These are phyloP conservation scores for Ichneumon xanthorius DNA, from an alignment of 2,888 invertebrate genomes.

Conservation along the genomic window DNA sequence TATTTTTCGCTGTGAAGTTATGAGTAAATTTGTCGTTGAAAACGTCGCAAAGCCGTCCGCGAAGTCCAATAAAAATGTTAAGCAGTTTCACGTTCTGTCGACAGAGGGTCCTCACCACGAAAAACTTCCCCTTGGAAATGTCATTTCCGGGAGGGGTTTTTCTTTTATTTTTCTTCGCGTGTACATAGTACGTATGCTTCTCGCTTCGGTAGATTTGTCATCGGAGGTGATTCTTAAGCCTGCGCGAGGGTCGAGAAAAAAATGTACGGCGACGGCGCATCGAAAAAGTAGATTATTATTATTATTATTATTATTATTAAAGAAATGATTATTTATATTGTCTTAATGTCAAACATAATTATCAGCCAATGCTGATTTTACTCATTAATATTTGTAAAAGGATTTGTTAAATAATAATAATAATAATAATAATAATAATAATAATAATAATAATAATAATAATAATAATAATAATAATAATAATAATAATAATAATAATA, in stretches of 20 bases:
- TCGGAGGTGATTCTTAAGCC: not conserved
- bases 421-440: no score
- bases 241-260: not conserved
- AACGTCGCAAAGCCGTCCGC: conserved; percentile 25
- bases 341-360: no score
- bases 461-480: no score
- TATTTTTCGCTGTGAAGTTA: conserved; percentile 14
- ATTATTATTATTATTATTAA: no score
- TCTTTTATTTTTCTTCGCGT: conserved; percentile 1
- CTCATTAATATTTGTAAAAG: no score
- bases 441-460: no score
- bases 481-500: no score
- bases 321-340: no score
- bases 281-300: not conserved
- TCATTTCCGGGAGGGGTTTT: conserved; percentile 7
- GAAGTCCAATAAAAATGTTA: conserved; percentile 63
- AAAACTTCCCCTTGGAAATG: not conserved
- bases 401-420: no score
- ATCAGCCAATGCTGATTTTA: no score
- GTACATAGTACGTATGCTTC: conserved; percentile 33
- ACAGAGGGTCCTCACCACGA: not conserved
- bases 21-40: conserved; percentile 41
- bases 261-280: not conserved
- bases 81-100: conserved; percentile 32
- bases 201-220: conserved; percentile 24